Percentiles rank a stretch among this genome's conserved stretches.
phyloP scores from a whole-genome alignment of 2,113 vertebrate genomes.

The Struthidea cinerea region DNA sequence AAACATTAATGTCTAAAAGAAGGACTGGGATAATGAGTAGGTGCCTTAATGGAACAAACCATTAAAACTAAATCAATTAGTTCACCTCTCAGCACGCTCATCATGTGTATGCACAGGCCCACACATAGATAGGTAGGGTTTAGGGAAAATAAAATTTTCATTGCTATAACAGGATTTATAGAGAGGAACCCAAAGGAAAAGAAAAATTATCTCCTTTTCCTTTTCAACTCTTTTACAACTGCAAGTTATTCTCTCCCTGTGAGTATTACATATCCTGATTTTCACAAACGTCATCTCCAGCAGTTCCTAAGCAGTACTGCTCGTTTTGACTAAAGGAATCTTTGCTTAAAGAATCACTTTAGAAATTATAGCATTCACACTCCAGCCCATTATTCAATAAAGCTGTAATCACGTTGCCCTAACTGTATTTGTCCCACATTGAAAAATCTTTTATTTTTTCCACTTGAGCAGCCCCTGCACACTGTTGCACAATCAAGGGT shows the following conservation, averaged over 20 bases:
- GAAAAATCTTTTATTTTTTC: slow-evolving; percentile 11
- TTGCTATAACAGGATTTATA: neutral
- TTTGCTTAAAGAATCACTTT: slow-evolving; percentile 8
- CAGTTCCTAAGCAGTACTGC: neutral
- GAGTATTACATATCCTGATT: neutral
- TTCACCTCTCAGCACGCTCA: neutral
- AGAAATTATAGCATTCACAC: slow-evolving; percentile 18
- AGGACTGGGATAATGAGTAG: neutral
- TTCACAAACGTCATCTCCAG: neutral
- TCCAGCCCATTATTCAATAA: slow-evolving; percentile 14
- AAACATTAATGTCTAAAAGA: neutral
- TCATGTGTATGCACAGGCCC: too few relatives aligned
- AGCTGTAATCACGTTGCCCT: neutral
- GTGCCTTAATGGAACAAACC: neutral
- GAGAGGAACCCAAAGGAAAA: neutral
- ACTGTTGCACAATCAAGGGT: neutral
- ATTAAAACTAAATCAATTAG: neutral
- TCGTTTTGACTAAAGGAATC: neutral
- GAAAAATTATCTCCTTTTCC: neutral
- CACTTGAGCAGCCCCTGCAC: neutral
- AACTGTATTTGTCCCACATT: slow-evolving; percentile 13
- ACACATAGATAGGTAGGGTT: neutral
- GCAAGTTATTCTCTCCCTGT: neutral
- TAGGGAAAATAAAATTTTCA: neutral
- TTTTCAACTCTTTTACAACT: neutral